phyloP scores from a whole-genome alignment of 2,888 invertebrate species.

The Molorchus minor region DNA sequence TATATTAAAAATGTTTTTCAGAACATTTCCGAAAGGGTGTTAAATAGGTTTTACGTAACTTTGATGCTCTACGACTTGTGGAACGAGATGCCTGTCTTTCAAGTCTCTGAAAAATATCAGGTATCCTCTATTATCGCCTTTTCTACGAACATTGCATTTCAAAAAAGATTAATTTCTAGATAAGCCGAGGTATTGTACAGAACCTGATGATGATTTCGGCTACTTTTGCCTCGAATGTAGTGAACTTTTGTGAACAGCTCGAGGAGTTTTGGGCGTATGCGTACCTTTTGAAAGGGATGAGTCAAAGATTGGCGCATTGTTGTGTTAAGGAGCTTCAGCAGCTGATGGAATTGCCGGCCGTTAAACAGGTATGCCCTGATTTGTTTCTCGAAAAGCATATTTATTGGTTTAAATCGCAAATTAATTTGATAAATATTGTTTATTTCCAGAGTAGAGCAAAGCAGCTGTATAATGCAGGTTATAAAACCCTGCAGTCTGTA shows the following conservation, averaged over 20 bases:
- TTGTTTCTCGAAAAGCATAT: background rate
- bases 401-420: too few species aligned
- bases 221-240: conserved; percentile 79
- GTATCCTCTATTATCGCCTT: too few species aligned
- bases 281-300: conserved; percentile 78
- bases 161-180: conserved; percentile 42
- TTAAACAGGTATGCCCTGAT: conserved; percentile 80
- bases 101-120: conserved; percentile 75
- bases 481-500: conserved; percentile 76
- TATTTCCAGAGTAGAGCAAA: conserved; percentile 77
- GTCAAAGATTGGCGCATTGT: conserved; percentile 80
- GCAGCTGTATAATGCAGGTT: conserved; percentile 86
- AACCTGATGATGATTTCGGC: conserved; percentile 76
- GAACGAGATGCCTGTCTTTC: conserved; percentile 72
- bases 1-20: conserved; percentile 56
- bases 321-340: conserved; percentile 81
- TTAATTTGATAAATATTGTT: background rate
- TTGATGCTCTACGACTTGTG: conserved; percentile 85
- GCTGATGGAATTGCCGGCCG: conserved; percentile 88
- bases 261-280: conserved; percentile 84
- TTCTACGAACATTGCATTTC: too few species aligned
- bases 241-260: conserved; percentile 81
- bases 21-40: conserved; percentile 69
- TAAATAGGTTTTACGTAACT: conserved; percentile 85
- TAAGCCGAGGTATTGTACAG: conserved; percentile 84